These are phyloP conservation scores for Lysandra coridon DNA, from an alignment of 2,888 invertebrate species.

Conservation along the genomic window DNA sequence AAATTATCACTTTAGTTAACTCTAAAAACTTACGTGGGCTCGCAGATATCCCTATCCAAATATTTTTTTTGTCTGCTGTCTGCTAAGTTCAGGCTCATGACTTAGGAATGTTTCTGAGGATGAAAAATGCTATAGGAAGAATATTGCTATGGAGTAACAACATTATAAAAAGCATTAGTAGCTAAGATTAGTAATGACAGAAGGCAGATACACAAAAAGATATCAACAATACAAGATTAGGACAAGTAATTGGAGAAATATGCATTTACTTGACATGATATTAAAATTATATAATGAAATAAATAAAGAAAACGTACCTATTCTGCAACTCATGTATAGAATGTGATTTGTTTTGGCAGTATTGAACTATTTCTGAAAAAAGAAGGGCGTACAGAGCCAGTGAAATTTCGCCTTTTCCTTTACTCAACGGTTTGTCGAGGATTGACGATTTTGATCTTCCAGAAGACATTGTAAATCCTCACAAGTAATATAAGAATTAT, in stretches of 20 bases:
- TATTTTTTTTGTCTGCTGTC: no score
- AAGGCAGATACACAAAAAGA: neutral
- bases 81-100: no score
- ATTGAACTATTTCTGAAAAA: conserved; percentile 99
- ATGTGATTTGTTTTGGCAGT: conserved; percentile 97
- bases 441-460: conserved; percentile 87
- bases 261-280: neutral
- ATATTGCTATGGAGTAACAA: neutral
- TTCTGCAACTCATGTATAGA: conserved; percentile 97
- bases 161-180: no score
- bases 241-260: neutral
- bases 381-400: conserved; percentile 95
- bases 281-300: neutral
- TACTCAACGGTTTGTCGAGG: conserved; percentile 93
- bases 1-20: no score
- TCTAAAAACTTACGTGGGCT: no score
- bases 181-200: no score
- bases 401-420: conserved; percentile 95
- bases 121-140: neutral
- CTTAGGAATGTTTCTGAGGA: neutral
- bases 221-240: neutral
- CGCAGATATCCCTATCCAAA: no score
- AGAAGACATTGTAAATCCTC: conserved; percentile 62
- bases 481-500: neutral
- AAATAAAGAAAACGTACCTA: conserved; percentile 81